Conservation (phyloP, 2,113 vertebrate genomes). For the Alethe castanea region DNA sequence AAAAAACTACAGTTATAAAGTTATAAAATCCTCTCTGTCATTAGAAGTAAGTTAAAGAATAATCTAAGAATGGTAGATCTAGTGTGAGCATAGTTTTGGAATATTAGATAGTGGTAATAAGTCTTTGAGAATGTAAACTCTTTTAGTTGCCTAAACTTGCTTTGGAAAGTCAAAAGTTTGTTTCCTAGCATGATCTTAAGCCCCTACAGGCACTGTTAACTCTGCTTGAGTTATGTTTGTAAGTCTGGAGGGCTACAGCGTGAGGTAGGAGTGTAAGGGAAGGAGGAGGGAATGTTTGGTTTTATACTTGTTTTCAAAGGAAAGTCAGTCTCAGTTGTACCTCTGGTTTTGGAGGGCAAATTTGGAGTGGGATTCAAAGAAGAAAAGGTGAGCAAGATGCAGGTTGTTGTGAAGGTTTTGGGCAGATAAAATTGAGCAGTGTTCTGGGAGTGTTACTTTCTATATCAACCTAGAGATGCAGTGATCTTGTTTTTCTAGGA, state of each 20-base stretch:
- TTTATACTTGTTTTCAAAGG: not conserved
- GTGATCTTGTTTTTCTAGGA: not conserved
- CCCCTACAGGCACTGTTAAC: not conserved
- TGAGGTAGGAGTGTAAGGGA: not conserved
- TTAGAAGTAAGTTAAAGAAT: not conserved
- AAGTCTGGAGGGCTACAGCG: not conserved
- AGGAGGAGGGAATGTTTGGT: not conserved
- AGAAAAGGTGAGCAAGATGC: not conserved
- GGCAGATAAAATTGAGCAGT: not conserved
- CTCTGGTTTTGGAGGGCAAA: not conserved
- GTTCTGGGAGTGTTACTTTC: not conserved
- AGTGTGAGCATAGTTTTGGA: rapidly evolving
- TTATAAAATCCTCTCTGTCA: not conserved
- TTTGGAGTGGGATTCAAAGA: not conserved
- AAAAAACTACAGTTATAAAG: not conserved
- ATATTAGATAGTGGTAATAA: not conserved
- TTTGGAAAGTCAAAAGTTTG: not conserved
- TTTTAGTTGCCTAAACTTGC: not conserved
- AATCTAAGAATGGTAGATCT: not conserved
- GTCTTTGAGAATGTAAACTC: not conserved
- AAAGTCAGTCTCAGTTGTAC: not conserved
- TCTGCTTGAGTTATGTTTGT: not conserved
- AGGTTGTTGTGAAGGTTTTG: not conserved
- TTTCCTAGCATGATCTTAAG: not conserved
- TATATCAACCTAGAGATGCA: not conserved